Evolutionary conservation across 2,113 vertebrate genomes (phyloP).

Genomic region (Xiphophorus couchianus): DNA sequence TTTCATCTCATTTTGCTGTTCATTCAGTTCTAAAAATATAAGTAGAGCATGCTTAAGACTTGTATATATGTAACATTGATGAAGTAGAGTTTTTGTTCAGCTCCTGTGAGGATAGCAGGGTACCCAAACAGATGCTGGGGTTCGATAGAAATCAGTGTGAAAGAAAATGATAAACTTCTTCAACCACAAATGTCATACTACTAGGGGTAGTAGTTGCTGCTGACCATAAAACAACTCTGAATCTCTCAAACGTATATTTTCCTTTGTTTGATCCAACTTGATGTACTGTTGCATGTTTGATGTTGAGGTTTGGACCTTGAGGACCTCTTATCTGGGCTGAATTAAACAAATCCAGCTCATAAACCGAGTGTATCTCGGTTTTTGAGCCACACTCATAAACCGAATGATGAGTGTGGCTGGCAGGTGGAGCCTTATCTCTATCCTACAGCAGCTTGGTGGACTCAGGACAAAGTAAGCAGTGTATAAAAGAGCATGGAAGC

Average conservation of each 20-base stretch:
- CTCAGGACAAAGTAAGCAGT: conserved; percentile 48
- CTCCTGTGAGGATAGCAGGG: too few species aligned
- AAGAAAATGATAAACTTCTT: background rate
- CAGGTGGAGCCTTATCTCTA: conserved; percentile 70
- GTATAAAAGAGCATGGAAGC: conserved; percentile 23
- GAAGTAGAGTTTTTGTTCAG: too few species aligned
- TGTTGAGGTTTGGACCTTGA: conserved; percentile 46
- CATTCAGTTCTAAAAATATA: too few species aligned
- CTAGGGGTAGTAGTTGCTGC: background rate
- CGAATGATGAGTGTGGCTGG: conserved; percentile 46
- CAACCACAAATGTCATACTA: too few species aligned
- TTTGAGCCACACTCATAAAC: too few species aligned
- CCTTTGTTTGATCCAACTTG: conserved; percentile 24
- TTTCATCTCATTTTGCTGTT: background rate
- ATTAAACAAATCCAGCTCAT: background rate
- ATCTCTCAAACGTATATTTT: conserved; percentile 3
- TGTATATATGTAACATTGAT: too few species aligned
- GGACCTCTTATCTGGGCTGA: conserved; percentile 51
- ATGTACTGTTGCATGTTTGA: conserved; percentile 32
- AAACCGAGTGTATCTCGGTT: too few species aligned
- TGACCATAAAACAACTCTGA: background rate
- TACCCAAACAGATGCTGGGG: too few species aligned
- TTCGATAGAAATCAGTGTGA: too few species aligned
- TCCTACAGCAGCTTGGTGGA: conserved; percentile 48
- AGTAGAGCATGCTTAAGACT: too few species aligned